phyloP scores from a whole-genome alignment of 2,113 vertebrate genomes.

The Hyla sarda region DNA sequence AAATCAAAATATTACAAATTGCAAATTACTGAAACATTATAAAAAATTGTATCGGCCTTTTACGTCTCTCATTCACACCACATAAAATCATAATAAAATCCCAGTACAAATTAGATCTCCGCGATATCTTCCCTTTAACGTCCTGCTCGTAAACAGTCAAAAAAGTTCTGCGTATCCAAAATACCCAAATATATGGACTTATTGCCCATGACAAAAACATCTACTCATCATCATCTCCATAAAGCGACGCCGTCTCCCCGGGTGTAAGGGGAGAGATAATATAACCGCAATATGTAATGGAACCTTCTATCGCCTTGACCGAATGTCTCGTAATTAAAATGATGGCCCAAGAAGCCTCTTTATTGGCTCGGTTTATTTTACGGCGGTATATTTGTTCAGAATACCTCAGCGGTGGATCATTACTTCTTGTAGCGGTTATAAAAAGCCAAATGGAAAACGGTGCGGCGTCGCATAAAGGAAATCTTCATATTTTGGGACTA shows the following conservation, averaged over 20 bases:
- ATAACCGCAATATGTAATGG: neutral
- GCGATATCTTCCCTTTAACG: neutral
- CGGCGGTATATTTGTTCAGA: neutral
- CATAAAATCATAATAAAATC: neutral
- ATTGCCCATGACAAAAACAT: neutral
- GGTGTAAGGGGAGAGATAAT: neutral
- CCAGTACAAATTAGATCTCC: neutral
- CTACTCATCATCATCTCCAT: neutral
- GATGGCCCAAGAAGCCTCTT: neutral
- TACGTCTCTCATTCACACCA: neutral
- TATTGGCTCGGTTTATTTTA: conserved; percentile 30
- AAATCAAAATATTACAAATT: neutral
- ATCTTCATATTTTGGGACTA: conserved; percentile 5
- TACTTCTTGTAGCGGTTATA: conserved; percentile 24
- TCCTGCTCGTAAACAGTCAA: neutral
- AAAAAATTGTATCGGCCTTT: neutral
- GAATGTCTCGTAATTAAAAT: conserved; percentile 38
- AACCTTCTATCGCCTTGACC: conserved; percentile 4
- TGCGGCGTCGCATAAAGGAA: neutral
- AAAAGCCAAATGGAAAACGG: conserved; percentile 22
- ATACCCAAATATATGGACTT: neutral
- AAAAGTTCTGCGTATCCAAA: neutral
- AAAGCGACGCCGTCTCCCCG: neutral
- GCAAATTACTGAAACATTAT: neutral
- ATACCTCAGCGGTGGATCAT: conserved; percentile 21